Conservation (phyloP, 2,888 invertebrate genomes). For the Lymantria dispar region DNA sequence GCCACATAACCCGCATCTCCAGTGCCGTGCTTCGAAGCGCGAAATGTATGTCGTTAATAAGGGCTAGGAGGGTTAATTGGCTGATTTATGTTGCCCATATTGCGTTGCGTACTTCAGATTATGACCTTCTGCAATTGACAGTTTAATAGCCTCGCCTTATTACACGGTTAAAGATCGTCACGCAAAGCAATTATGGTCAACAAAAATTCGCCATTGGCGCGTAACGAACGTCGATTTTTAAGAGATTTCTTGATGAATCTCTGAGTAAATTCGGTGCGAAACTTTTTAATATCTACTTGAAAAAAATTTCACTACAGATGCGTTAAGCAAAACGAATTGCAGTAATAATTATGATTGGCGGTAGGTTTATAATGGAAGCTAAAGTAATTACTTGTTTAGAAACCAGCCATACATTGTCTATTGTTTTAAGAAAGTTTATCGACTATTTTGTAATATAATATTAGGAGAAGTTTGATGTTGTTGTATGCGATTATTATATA, state of each 20-base stretch:
- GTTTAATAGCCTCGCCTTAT: constrained; percentile 60
- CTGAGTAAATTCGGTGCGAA: constrained; percentile 11
- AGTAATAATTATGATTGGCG: constrained; percentile 10
- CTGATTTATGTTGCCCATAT: constrained; percentile 75
- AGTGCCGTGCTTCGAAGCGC: constrained; percentile 62
- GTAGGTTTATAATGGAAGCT: constrained; percentile 7
- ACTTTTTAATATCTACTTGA: constrained; percentile 15
- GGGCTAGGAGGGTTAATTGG: constrained; percentile 76
- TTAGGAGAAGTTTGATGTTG: no score
- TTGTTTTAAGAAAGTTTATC: background rate
- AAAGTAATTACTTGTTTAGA: background rate
- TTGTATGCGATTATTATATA: no score
- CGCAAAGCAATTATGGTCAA: constrained; percentile 48
- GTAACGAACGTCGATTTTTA: constrained; percentile 38
- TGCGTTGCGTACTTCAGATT: constrained; percentile 63
- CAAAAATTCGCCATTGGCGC: constrained; percentile 43
- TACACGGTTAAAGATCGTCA: constrained; percentile 37
- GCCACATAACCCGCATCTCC: constrained; percentile 67
- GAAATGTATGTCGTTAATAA: constrained; percentile 80
- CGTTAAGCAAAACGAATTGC: constrained; percentile 22
- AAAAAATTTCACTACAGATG: constrained; percentile 8
- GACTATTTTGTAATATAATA: no score
- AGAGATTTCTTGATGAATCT: constrained; percentile 27
- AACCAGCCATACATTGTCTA: constrained; percentile 2
- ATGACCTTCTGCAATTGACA: constrained; percentile 64